Evolutionary conservation across 2,888 invertebrate genomes (phyloP).

Genomic region (Kuschelorhynchus macadamiae): DNA sequence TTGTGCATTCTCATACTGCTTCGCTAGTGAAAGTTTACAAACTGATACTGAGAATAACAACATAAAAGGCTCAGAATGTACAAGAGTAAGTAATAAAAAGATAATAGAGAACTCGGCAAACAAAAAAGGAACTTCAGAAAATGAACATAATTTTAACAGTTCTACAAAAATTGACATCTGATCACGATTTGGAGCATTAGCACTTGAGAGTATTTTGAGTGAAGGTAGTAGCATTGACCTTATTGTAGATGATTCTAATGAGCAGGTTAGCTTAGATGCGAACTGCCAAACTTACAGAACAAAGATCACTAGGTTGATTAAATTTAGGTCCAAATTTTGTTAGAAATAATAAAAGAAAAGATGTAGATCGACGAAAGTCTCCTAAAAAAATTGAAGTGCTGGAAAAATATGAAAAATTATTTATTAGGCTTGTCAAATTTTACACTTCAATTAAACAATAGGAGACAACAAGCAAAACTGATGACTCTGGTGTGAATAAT

Average conservation of each 20-base stretch:
- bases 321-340: neutral
- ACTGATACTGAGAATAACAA: neutral
- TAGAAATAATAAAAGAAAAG: neutral
- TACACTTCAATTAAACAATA: conserved; percentile 6
- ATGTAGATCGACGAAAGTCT: no score
- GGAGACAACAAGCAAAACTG: neutral
- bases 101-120: neutral
- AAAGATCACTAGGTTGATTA: neutral
- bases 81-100: neutral
- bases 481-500: neutral
- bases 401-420: conserved; percentile 24
- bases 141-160: neutral
- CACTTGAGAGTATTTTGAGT: neutral
- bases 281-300: neutral
- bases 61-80: neutral
- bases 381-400: neutral
- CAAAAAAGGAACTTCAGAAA: no score
- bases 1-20: no score
- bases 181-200: neutral
- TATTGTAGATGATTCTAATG: neutral
- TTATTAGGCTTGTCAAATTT: conserved; percentile 23
- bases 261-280: neutral
- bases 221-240: neutral
- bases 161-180: neutral
- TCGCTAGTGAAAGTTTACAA: no score